Conservation (phyloP, 2,113 vertebrate species). For the Nyctibius bracteatus region DNA sequence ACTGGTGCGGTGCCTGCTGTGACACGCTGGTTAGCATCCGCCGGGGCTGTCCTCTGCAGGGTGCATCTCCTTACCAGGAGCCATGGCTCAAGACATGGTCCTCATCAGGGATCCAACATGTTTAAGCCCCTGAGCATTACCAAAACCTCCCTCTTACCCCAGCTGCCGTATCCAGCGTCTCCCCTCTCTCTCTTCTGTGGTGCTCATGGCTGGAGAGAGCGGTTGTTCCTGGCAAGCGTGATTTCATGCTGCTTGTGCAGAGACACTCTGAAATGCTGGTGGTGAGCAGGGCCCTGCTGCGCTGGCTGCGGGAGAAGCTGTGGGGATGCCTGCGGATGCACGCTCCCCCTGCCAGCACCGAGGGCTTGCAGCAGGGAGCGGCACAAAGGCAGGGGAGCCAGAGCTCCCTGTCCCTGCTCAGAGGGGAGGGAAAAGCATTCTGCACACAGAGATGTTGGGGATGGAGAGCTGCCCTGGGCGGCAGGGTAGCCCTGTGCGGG, state of each 20-base stretch:
- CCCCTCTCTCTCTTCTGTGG: neutral
- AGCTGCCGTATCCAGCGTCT: rapidly evolving
- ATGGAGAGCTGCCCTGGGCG: neutral
- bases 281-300: rapidly evolving
- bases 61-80: neutral
- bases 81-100: neutral
- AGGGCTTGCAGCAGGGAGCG: neutral
- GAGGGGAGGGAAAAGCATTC: neutral
- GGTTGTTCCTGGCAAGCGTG: neutral
- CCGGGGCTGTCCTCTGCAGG: rapidly evolving
- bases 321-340: neutral
- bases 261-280: neutral
- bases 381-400: rapidly evolving
- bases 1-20: neutral
- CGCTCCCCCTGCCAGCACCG: neutral
- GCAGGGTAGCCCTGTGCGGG: neutral
- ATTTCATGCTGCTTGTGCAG: neutral
- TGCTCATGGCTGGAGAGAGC: rapidly evolving
- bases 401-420: neutral
- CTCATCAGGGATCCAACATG: neutral
- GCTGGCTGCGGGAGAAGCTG: neutral
- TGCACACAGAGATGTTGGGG: neutral
- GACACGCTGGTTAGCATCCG: neutral
- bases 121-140: neutral
- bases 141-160: neutral